These are phyloP conservation scores for Zosterops lateralis DNA, from an alignment of 2,113 vertebrate species.

Conservation along the genomic window DNA sequence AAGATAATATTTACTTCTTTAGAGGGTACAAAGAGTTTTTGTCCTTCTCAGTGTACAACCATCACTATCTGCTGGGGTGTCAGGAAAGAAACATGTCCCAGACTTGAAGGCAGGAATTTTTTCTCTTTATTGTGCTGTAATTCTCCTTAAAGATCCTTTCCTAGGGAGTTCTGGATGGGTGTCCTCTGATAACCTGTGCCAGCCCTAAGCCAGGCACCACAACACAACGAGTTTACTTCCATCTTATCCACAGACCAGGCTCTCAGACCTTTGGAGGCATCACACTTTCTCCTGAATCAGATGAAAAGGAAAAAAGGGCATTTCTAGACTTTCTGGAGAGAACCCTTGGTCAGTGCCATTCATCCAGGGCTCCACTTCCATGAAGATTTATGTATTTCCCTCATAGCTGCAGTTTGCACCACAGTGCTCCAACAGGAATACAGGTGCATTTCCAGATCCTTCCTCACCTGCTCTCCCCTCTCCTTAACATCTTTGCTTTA, in stretches of 20 bases:
- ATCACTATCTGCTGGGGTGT: background rate
- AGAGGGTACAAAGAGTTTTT: background rate
- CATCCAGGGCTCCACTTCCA: fast-evolving
- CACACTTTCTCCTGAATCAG: fast-evolving
- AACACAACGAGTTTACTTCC: fast-evolving
- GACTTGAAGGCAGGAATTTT: background rate
- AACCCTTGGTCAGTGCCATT: fast-evolving
- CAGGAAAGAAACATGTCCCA: background rate
- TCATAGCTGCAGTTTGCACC: background rate
- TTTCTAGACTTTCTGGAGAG: background rate
- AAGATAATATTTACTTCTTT: background rate
- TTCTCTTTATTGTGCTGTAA: background rate
- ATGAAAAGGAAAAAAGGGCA: background rate
- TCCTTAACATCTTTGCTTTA: background rate
- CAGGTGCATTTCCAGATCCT: background rate
- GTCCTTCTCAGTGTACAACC: background rate
- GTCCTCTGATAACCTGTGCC: background rate
- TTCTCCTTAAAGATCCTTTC: background rate
- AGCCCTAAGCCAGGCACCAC: background rate
- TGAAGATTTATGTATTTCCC: background rate
- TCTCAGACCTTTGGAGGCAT: background rate
- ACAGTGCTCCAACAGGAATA: background rate
- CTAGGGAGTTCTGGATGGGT: background rate
- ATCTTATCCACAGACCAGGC: fast-evolving
- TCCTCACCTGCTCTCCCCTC: background rate